Percentiles rank a stretch among this genome's conserved stretches.
Evolutionary conservation across 2,113 vertebrate species (phyloP).

Genomic region (Burhinus oedicnemus): DNA sequence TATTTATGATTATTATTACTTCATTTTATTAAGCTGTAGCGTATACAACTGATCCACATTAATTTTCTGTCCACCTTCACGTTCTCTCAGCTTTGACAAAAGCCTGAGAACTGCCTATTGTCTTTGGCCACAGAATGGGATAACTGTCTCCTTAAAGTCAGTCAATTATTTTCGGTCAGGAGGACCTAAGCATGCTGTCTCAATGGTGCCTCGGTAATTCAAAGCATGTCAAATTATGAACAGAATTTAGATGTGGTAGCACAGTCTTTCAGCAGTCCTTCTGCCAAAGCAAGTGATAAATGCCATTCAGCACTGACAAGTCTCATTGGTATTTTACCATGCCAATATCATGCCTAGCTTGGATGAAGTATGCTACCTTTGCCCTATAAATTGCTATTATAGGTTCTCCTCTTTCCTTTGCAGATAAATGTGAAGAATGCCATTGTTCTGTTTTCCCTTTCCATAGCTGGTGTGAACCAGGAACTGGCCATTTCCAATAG

Average conservation of each 20-base stretch:
- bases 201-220: neutral
- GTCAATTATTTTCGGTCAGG: neutral
- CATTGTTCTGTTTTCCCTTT: constrained; percentile 94
- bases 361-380: neutral
- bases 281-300: neutral
- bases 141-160: neutral
- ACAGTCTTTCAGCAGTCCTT: neutral
- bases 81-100: neutral
- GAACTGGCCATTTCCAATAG: constrained; percentile 85
- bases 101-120: neutral
- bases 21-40: neutral
- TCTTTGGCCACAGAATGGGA: neutral
- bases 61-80: neutral
- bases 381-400: neutral
- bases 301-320: too few species aligned
- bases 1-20: too few species aligned
- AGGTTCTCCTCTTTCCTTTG: constrained; percentile 10
- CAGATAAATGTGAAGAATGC: constrained; percentile 94
- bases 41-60: neutral
- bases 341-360: neutral
- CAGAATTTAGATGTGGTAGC: neutral
- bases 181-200: neutral
- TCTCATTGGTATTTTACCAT: neutral
- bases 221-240: neutral
- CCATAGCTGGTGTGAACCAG: constrained; percentile 91